Percentiles rank a stretch among this genome's conserved stretches.
phyloP scores from a whole-genome alignment of 2,113 vertebrate genomes.

The Heloderma charlesbogerti region DNA sequence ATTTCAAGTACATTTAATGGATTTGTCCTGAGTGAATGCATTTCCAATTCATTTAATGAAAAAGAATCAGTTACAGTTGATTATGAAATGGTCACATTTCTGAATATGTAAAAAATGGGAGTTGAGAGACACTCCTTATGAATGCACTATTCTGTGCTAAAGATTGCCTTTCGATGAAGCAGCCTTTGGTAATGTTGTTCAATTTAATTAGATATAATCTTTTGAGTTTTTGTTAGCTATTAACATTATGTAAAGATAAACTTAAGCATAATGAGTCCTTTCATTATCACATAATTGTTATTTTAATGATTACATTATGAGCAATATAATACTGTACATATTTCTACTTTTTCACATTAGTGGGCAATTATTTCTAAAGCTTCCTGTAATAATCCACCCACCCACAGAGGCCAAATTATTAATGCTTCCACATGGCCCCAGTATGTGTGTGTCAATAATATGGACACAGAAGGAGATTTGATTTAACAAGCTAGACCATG shows the following conservation, averaged over 20 bases:
- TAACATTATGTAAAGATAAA: slow-evolving; percentile 82
- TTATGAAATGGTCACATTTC: slow-evolving; percentile 41
- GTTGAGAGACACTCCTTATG: background rate
- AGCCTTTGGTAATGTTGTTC: slow-evolving; percentile 58
- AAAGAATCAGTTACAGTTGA: slow-evolving; percentile 18
- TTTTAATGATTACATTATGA: slow-evolving; percentile 76
- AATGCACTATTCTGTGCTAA: slow-evolving; percentile 58
- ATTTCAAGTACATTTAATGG: slow-evolving; percentile 25
- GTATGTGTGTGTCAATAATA: slow-evolving; percentile 64
- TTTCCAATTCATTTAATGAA: slow-evolving; percentile 45
- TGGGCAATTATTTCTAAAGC: slow-evolving; percentile 76
- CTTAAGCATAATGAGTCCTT: slow-evolving; percentile 74
- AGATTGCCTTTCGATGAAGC: slow-evolving; percentile 47
- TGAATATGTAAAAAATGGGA: slow-evolving; percentile 30
- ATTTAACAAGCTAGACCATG: slow-evolving; percentile 48
- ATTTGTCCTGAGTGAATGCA: slow-evolving; percentile 17
- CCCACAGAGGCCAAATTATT: slow-evolving; percentile 69
- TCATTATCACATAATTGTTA: slow-evolving; percentile 75
- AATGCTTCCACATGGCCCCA: slow-evolving; percentile 62
- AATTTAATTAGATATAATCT: slow-evolving; percentile 76
- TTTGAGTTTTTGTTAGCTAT: slow-evolving; percentile 74
- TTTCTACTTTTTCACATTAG: slow-evolving; percentile 76
- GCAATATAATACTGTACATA: slow-evolving; percentile 68
- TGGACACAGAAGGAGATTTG: slow-evolving; percentile 53
- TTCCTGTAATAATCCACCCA: slow-evolving; percentile 67